Evolutionary conservation across 2,888 invertebrate species (phyloP).

Genomic region (Meloe dianella): DNA sequence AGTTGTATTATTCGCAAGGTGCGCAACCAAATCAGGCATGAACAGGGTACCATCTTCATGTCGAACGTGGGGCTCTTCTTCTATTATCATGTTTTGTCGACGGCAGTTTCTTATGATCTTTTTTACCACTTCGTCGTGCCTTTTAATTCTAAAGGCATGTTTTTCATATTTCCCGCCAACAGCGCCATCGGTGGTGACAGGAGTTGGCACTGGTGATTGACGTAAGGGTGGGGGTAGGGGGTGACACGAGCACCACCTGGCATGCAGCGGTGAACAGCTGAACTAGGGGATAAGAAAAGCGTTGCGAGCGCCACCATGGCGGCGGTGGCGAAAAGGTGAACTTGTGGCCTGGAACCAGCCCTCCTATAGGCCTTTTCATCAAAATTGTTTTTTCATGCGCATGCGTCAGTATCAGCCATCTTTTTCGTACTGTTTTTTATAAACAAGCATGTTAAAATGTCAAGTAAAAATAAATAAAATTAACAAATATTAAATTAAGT

Average conservation of each 20-base stretch:
- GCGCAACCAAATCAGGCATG: constrained; percentile 35
- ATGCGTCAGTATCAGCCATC: no score
- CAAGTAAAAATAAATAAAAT: not conserved
- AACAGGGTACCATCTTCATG: constrained; percentile 33
- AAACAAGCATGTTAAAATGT: constrained; percentile 4
- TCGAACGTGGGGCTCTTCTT: constrained; percentile 38
- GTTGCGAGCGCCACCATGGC: no score
- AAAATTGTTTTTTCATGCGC: constrained; percentile 7
- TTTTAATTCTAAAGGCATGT: constrained; percentile 25
- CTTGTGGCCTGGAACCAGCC: no score
- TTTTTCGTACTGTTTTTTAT: constrained; percentile 12
- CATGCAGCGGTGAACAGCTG: no score
- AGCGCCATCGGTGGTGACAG: no score
- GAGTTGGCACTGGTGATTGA: no score
- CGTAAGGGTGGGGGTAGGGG: no score
- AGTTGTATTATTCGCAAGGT: not conserved
- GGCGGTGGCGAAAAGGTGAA: no score
- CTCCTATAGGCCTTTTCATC: constrained; percentile 10
- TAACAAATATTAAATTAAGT: not conserved
- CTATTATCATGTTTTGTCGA: constrained; percentile 22
- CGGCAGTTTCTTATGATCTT: constrained; percentile 29
- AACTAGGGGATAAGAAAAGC: no score
- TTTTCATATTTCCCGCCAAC: no score
- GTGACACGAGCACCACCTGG: no score
- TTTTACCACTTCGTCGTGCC: constrained; percentile 34